Percentiles rank a stretch among this genome's conserved stretches.
phyloP scores from a whole-genome alignment of 1,140 invertebrate genomes.

The Caenorhabditis inopinata region DNA sequence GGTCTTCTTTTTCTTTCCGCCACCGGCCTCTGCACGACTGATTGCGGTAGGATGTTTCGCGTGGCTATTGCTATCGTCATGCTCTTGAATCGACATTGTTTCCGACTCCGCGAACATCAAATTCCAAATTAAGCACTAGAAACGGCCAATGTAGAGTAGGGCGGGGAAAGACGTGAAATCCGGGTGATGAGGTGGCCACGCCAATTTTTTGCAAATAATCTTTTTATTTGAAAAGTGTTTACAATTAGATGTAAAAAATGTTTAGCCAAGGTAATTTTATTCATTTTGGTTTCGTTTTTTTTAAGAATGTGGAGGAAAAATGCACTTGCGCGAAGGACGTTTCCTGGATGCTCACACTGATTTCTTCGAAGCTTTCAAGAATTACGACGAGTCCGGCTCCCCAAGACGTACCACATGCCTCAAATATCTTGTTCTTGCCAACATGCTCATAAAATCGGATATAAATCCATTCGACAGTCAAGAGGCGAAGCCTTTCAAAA shows the following conservation, averaged over 20 bases:
- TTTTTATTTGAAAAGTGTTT: no score
- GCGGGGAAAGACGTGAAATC: no score
- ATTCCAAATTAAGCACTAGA: neutral
- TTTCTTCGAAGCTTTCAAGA: conserved; percentile 98
- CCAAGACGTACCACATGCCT: conserved; percentile 92
- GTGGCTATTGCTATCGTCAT: neutral
- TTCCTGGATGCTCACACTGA: conserved; percentile 99
- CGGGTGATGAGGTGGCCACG: neutral
- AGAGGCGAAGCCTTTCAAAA: conserved; percentile 95
- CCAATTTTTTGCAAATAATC: no score
- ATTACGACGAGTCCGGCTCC: conserved; percentile 99
- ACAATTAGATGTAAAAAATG: no score
- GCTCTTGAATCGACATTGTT: conserved; percentile 31
- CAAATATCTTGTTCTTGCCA: conserved; percentile 96
- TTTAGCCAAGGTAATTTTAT: neutral
- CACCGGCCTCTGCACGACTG: neutral
- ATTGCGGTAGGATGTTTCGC: neutral
- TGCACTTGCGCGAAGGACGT: conserved; percentile 96
- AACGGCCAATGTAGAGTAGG: no score
- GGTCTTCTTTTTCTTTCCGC: neutral
- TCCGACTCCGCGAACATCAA: conserved; percentile 1
- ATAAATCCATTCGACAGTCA: conserved; percentile 99
- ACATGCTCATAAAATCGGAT: conserved; percentile 88
- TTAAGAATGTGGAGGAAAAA: conserved; percentile 96
- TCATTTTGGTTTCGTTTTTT: conserved; percentile 61